Percentiles rank a stretch among this genome's conserved stretches.
Evolutionary conservation across 2,113 vertebrate species (phyloP).

Genomic region (Myotis brandtii): DNA sequence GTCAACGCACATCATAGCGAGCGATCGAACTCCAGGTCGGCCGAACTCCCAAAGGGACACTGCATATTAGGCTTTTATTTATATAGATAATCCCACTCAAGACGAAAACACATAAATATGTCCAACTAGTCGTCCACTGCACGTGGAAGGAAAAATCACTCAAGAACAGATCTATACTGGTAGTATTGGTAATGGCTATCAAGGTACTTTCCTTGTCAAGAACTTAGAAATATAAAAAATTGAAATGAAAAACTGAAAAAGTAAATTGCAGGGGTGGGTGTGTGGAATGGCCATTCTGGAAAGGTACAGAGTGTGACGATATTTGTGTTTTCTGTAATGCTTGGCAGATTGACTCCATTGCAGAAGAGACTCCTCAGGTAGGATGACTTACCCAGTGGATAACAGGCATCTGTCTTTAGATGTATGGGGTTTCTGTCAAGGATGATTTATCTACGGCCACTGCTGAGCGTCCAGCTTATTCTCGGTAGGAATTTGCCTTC

Average conservation of each 20-base stretch:
- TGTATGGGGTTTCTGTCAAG: not conserved
- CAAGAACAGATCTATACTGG: not conserved
- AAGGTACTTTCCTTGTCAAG: slow-evolving; percentile 8
- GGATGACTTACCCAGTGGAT: not conserved
- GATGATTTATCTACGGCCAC: not conserved
- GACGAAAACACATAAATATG: not conserved
- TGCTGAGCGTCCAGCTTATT: not conserved
- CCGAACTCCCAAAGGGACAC: no score
- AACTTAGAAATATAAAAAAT: not conserved
- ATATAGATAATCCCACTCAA: not conserved
- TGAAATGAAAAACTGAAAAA: not conserved
- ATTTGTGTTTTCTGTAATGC: not conserved
- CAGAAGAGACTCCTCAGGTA: not conserved
- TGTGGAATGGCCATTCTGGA: not conserved
- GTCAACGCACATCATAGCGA: no score
- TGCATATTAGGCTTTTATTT: no score
- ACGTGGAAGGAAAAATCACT: not conserved
- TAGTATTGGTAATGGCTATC: not conserved
- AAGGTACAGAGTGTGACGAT: not conserved
- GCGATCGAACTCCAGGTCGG: no score
- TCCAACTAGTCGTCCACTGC: not conserved
- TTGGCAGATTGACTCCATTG: not conserved
- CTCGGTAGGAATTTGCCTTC: not conserved
- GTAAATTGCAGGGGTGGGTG: not conserved
- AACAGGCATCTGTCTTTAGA: not conserved